Base-by-base conservation (phyloP, 1,140 invertebrate genomes). In the Latrodectus geometricus region DNA sequence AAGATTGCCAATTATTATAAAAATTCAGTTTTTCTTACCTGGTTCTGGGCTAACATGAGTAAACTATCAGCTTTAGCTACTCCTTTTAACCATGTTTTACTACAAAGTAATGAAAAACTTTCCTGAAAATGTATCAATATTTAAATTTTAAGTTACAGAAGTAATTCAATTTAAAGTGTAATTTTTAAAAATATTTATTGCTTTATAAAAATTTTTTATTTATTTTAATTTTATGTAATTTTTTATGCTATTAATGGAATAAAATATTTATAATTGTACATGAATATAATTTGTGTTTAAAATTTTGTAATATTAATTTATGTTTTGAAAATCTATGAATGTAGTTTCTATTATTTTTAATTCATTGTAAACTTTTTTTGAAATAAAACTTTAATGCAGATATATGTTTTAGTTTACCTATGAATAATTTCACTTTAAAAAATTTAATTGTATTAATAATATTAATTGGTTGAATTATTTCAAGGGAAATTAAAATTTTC, bases 21-120 rank as follows among this genome's bases (percentile, higher is more conserved):
- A 35, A 35, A 35, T 35, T 35, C 35, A 35, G 35, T 14, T 61
- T 35, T n/a, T 70, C 9, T 61, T 61, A 83, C 80, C 35, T 83
- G 69, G 48, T 73, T 23, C 14, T 35, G 14, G 20, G 21, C 73
- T 9, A 68, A 83, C 56, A 83, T 49, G 5, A 83, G 70, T 0
- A 83, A n/a, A 21, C 15, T 83, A 50, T 83, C 80, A n/a, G 21
- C 50, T 65, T 74, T 83, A 7, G 80, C 70, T 8, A 61, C 70
- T 5, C 80, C 80, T 74, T 73, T 73, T 3, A 83, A 54, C 4
- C 52, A 83, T 0, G 70, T n/a, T 48, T 83, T 83, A 69, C 80
- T 73, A 21, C 70, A 73, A 49, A 54, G 69, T 15, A 83, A 14
- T 17, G 69, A 83, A 49, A 83, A 83, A 35, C 80, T 83, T 49